Evolutionary conservation across 2,113 vertebrate genomes (phyloP).

Genomic region (Romanogobio albipinnatus): DNA sequence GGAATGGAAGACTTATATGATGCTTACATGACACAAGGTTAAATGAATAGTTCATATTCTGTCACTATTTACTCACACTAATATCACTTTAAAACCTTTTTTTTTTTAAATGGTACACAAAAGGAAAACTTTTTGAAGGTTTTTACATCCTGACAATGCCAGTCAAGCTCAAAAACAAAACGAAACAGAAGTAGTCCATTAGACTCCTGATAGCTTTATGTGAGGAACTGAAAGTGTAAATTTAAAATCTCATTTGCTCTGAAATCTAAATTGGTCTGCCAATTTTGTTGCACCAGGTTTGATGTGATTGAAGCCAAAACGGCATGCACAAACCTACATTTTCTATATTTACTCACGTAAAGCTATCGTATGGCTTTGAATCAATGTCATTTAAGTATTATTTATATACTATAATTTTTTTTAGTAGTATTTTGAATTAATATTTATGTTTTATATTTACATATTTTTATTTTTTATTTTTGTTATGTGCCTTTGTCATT

Average conservation of each 20-base stretch:
- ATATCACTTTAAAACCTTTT: not conserved
- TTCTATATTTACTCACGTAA: not conserved
- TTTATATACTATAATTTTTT: no score
- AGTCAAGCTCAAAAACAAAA: not conserved
- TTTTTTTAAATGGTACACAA: not conserved
- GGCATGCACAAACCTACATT: not conserved
- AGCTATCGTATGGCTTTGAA: not conserved
- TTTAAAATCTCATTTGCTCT: not conserved
- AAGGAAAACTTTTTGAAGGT: not conserved
- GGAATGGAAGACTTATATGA: not conserved
- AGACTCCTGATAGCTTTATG: not conserved
- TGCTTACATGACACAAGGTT: not conserved
- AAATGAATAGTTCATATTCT: not conserved
- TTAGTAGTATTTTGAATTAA: no score
- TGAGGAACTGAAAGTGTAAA: not conserved
- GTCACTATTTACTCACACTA: not conserved
- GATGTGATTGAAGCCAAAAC: not conserved
- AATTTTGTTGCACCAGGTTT: not conserved
- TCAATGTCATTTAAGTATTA: no score
- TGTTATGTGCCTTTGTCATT: no score
- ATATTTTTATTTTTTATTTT: no score
- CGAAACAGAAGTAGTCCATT: no score
- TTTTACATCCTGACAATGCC: not conserved
- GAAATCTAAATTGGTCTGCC: no score
- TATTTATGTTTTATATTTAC: no score